phyloP scores from a whole-genome alignment of 2,888 invertebrate genomes.

The Petrolisthes cinctipes region DNA sequence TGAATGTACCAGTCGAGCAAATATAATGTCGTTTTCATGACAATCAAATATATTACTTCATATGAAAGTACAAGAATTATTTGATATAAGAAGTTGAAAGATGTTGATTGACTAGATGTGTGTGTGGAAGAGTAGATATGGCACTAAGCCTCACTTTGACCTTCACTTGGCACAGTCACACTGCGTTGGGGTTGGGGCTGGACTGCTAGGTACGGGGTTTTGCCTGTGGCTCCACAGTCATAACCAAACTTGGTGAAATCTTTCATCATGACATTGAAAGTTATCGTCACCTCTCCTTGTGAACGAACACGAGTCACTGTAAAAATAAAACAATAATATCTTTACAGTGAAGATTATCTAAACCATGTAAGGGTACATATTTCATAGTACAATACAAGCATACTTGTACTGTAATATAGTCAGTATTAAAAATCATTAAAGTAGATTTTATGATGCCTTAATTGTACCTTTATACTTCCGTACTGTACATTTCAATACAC shows the following conservation, averaged over 20 bases:
- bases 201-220: constrained; percentile 31
- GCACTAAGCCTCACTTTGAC: constrained; percentile 44
- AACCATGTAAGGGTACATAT: no score
- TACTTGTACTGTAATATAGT: no score
- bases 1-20: no score
- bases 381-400: no score
- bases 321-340: neutral
- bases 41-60: no score
- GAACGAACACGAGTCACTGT: constrained; percentile 63
- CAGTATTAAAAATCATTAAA: no score
- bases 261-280: constrained; percentile 61
- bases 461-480: no score
- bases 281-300: constrained; percentile 54
- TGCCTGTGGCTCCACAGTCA: constrained; percentile 44
- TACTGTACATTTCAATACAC: no score
- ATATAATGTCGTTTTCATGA: no score
- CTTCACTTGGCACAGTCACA: constrained; percentile 36
- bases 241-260: constrained; percentile 62
- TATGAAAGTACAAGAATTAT: neutral
- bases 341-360: no score
- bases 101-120: neutral
- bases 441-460: no score
- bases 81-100: neutral
- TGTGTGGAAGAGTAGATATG: neutral
- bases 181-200: constrained; percentile 4